Percentiles rank a stretch among this genome's conserved stretches.
Conservation (phyloP, 1,140 invertebrate genomes). For the Calycopis cecrops region DNA sequence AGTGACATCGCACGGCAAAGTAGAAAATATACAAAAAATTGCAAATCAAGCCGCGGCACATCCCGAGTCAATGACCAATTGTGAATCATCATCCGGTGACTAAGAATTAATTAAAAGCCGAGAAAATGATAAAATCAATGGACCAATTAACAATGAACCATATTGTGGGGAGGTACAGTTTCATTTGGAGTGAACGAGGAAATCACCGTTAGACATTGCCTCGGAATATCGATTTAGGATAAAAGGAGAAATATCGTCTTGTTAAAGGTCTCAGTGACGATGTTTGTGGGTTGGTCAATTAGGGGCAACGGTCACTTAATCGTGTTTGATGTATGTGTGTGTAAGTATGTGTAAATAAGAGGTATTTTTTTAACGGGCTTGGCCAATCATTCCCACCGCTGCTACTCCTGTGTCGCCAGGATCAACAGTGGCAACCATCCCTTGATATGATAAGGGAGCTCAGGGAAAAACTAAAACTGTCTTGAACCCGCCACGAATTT, state of each 20-base stretch:
- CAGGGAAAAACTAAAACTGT: no score
- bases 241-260: slow-evolving; percentile 18
- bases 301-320: no score
- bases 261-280: neutral
- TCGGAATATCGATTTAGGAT: slow-evolving; percentile 53
- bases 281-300: no score
- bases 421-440: no score
- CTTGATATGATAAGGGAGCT: no score
- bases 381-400: no score
- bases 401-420: no score
- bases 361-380: no score
- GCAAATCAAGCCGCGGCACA: slow-evolving; percentile 17
- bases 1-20: neutral
- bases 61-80: slow-evolving; percentile 33
- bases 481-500: no score
- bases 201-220: slow-evolving; percentile 44
- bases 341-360: no score
- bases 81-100: slow-evolving; percentile 60
- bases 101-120: slow-evolving; percentile 62
- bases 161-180: slow-evolving; percentile 32
- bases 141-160: slow-evolving; percentile 26
- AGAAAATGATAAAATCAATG: slow-evolving; percentile 46
- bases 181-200: slow-evolving; percentile 25
- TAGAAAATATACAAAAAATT: slow-evolving; percentile 7
- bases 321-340: no score